Evolutionary conservation across 2,888 invertebrate species (phyloP), one percentile per base, ranked within the genome.

Genomic region (Polyploca ridens): DNA sequence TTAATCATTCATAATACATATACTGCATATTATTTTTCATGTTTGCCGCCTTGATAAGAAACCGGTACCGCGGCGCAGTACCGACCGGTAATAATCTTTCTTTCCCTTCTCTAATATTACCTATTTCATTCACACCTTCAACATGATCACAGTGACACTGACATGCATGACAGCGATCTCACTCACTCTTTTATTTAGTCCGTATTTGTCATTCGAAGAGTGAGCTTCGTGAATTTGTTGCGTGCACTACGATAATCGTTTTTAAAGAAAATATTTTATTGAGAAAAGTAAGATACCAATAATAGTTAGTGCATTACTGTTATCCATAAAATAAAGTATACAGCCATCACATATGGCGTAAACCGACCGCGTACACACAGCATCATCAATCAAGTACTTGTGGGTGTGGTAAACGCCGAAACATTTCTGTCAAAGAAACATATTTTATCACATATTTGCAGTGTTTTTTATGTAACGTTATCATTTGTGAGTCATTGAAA

Each of bases 381-480:
- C 75, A 65, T 74, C 72, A 70, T 67, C 76, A 74, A 84, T 83
- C 74, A 84, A 83, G 82, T 85, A 83, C 77, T 70, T 80, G 78
- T 85, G 91, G 91, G 91, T 91, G 91, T 91, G 91, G 91, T 91
- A 83, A 84, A 85, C 77, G 80, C 83, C 79, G 82, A 82, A 79
- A 78, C 79, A 83, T 79, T 80, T 74, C 79, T 81, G 83, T 81
- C 83, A 81, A 83, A 77, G 81, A 77, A 69, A 75, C 67, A 68
- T 81, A 77, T 77, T 82, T 80, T 81, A 78, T 81, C 81, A 77
- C 78, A 71, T 66, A 76, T 85, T 95, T 95, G 64, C 63, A 64
- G 35, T 67, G 68, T 71, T 72, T 74, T 67, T 83, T 80, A 79
- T 68, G 75, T 80, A 78, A 79, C 68, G 59, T 58, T 64, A 57